Conservation (phyloP, 35 echinoderm and acorn worm species). For the Lytechinus variegatus region DNA sequence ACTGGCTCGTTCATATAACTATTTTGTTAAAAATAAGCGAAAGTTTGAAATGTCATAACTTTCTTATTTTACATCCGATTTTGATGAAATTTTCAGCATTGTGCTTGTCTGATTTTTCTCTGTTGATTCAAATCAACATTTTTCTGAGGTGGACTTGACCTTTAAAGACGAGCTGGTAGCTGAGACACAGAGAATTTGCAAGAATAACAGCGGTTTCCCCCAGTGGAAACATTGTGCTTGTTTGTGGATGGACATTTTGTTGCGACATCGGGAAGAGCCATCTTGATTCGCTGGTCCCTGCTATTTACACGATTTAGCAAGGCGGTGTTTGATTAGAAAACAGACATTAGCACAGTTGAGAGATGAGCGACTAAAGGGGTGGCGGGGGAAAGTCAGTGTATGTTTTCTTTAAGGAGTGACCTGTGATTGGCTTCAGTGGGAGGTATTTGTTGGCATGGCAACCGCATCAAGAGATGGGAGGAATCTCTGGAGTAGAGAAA, state of each 20-base stretch:
- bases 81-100: no score
- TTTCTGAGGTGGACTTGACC: no score
- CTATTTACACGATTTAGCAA: constrained; percentile 23
- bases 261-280: neutral
- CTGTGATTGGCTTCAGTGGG: neutral
- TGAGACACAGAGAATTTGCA: neutral
- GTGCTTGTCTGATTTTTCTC: no score
- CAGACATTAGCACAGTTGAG: constrained; percentile 32
- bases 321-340: constrained; percentile 30
- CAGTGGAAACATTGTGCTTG: neutral
- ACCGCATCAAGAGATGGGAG: neutral
- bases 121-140: no score
- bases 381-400: neutral
- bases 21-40: no score
- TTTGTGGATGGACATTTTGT: neutral
- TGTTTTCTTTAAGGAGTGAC: neutral
- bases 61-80: no score
- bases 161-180: neutral
- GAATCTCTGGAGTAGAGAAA: neutral
- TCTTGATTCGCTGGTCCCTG: neutral
- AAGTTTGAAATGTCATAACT: no score
- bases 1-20: no score
- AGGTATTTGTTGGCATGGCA: neutral
- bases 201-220: constrained; percentile 8
- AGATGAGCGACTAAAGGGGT: neutral